phyloP scores from a whole-genome alignment of 2,888 invertebrate genomes.

The Dichetophora obliterata region DNA sequence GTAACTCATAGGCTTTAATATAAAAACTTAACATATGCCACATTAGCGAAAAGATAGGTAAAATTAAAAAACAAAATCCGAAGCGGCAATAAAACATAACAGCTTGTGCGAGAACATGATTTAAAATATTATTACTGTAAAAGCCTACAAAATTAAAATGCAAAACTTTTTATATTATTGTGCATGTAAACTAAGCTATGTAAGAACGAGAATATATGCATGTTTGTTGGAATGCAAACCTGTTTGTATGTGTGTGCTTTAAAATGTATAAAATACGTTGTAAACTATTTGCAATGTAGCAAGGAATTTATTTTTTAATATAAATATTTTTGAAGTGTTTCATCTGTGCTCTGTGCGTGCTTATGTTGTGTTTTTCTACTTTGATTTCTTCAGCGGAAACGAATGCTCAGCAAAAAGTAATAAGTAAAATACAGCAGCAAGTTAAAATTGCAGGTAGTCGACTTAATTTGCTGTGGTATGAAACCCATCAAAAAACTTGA shows the following conservation, averaged over 20 bases:
- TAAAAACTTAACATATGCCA: neutral
- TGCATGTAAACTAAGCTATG: no score
- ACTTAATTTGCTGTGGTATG: constrained; percentile 26
- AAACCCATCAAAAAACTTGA: neutral
- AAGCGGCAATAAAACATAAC: neutral
- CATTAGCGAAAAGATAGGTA: neutral
- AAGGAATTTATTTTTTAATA: constrained; percentile 14
- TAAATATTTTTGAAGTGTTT: constrained; percentile 12
- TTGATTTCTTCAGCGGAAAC: constrained; percentile 11
- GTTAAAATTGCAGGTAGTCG: constrained; percentile 12
- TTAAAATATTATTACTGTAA: neutral
- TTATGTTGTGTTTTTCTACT: neutral
- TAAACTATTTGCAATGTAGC: no score
- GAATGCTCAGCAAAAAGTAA: neutral
- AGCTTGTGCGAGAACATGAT: neutral
- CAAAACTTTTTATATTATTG: neutral
- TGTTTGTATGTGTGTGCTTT: no score
- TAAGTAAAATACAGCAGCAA: no score
- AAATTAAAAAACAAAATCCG: neutral
- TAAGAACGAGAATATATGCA: no score
- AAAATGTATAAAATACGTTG: no score
- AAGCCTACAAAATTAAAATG: neutral
- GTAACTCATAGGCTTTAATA: no score
- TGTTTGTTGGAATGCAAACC: no score
- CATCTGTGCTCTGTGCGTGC: neutral